Conservation (phyloP, 2,113 vertebrate species). For the Damaliscus lunatus region DNA sequence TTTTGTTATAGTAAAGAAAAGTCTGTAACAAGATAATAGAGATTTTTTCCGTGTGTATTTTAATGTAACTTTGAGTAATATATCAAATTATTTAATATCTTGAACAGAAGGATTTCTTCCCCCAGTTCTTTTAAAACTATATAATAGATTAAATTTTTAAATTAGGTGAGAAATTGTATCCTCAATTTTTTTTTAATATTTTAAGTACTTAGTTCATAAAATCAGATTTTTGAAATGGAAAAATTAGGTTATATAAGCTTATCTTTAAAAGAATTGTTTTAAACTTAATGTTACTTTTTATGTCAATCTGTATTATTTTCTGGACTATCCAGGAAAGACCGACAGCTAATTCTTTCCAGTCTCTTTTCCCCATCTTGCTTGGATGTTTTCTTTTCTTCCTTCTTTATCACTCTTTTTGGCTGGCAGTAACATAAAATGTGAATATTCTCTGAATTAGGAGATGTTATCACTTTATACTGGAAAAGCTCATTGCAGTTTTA, state of each 20-base stretch:
- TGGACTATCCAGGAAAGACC: not conserved
- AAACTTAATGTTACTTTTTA: not conserved
- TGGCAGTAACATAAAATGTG: slow-evolving; percentile 5
- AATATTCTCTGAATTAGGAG: slow-evolving; percentile 4
- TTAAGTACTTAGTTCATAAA: not conserved
- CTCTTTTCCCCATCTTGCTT: not conserved
- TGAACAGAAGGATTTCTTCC: not conserved
- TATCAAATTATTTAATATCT: slow-evolving; percentile 14
- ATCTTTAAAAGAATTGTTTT: slow-evolving; percentile 22
- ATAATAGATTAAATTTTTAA: not conserved
- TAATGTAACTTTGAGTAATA: slow-evolving; percentile 9
- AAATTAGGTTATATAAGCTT: not conserved
- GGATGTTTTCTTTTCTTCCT: not conserved
- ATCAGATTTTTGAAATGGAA: not conserved
- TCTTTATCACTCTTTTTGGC: not conserved
- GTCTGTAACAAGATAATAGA: not conserved
- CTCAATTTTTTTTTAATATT: not conserved
- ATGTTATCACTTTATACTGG: not conserved
- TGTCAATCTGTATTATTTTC: not conserved
- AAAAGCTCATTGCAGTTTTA: not conserved
- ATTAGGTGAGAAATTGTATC: not conserved
- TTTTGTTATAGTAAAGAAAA: not conserved
- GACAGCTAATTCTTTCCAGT: not conserved
- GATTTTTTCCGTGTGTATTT: not conserved
- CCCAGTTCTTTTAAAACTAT: not conserved